A percentile compares a stretch with the other conserved stretches of the same genome.
phyloP scores from a whole-genome alignment of 2,888 invertebrate species.

The Archips xylosteana region DNA sequence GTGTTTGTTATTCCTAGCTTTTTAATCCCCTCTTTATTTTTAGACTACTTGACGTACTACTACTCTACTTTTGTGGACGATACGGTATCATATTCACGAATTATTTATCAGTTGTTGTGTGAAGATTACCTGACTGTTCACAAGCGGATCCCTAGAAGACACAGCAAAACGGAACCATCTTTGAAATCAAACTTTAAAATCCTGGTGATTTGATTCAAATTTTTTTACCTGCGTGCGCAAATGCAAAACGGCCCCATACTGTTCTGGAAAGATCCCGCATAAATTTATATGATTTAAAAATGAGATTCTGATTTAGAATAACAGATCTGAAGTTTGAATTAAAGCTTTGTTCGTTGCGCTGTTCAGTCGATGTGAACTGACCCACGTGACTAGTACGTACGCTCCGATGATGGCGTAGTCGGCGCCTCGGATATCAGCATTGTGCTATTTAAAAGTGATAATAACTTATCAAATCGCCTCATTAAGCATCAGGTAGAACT shows the following conservation, averaged over 20 bases:
- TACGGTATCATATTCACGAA: neutral
- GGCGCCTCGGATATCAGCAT: conserved; percentile 19
- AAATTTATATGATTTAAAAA: conserved; percentile 50
- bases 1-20: neutral
- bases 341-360: conserved; percentile 47
- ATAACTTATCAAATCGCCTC: conserved; percentile 14
- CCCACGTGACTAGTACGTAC: conserved; percentile 58
- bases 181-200: neutral
- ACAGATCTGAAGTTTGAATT: conserved; percentile 54
- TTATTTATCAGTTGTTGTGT: neutral
- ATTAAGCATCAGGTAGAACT: neutral
- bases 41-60: neutral
- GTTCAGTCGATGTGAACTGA: conserved; percentile 56
- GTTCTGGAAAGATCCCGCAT: conserved; percentile 47
- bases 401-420: conserved; percentile 40
- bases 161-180: neutral
- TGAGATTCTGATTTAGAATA: conserved; percentile 45
- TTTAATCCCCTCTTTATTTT: neutral
- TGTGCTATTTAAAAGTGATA: conserved; percentile 8
- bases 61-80: neutral
- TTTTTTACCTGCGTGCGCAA: conserved; percentile 32
- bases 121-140: neutral
- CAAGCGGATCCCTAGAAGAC: neutral
- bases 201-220: conserved; percentile 11
- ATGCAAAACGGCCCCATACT: conserved; percentile 42